Conservation (phyloP, 1,140 invertebrate species). For the Halyomorpha halys region DNA sequence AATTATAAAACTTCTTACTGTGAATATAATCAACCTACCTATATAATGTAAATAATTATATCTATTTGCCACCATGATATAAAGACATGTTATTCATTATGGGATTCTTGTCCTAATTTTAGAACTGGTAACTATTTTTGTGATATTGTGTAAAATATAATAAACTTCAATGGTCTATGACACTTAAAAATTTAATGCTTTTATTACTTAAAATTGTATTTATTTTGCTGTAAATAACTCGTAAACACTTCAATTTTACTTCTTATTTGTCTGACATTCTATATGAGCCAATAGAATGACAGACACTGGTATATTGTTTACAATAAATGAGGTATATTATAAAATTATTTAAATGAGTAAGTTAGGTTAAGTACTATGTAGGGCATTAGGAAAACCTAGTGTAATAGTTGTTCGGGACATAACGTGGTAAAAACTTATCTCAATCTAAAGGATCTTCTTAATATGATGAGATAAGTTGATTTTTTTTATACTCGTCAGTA, state of each 20-base stretch:
- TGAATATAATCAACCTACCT: too few species aligned
- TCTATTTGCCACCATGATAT: too few species aligned
- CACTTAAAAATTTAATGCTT: slow-evolving; percentile 1
- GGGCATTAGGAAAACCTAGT: not conserved
- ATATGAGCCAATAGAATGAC: slow-evolving; percentile 19
- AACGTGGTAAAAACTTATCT: slow-evolving; percentile 16
- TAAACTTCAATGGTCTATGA: not conserved
- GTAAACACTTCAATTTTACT: not conserved
- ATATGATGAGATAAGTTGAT: slow-evolving; percentile 4
- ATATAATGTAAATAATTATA: too few species aligned
- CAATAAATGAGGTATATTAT: not conserved
- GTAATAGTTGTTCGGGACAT: slow-evolving; percentile 15
- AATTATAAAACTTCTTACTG: too few species aligned
- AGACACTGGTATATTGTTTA: not conserved
- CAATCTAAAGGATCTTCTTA: not conserved
- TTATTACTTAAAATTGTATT: not conserved
- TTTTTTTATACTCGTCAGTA: slow-evolving; percentile 18
- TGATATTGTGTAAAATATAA: slow-evolving; percentile 1
- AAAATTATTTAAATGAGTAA: not conserved
- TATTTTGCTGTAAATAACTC: not conserved
- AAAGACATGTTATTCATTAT: too few species aligned
- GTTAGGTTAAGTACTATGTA: slow-evolving; percentile 1
- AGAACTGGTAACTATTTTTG: not conserved
- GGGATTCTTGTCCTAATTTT: too few species aligned
- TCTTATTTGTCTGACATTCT: slow-evolving; percentile 5